phyloP scores from a whole-genome alignment of 1,140 invertebrate species.

The Rhopalosiphum maidis region DNA sequence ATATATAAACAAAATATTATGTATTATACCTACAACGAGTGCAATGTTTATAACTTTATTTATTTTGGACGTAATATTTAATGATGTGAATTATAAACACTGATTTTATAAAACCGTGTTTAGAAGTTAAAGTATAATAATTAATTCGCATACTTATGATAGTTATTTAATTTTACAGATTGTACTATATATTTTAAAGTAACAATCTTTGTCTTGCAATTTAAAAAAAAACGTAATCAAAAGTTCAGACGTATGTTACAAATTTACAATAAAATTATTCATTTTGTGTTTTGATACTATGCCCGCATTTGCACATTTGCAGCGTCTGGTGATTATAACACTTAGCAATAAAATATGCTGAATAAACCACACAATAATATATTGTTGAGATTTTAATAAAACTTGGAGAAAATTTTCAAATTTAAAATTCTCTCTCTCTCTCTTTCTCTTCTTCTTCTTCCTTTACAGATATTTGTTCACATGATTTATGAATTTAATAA shows the following conservation, averaged over 20 bases:
- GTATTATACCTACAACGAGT: background rate
- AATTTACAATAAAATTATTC: constrained; percentile 2
- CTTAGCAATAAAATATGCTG: background rate
- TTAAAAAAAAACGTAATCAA: background rate
- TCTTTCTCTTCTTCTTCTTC: background rate
- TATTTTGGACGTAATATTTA: background rate
- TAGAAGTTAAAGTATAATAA: background rate
- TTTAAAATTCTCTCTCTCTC: background rate
- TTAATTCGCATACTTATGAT: background rate
- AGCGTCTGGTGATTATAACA: background rate
- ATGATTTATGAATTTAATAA: background rate
- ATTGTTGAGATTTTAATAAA: background rate
- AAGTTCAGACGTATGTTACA: background rate
- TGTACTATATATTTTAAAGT: too few species aligned
- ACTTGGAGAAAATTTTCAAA: background rate
- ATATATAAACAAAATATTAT: background rate
- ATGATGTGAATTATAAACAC: background rate
- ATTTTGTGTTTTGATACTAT: background rate
- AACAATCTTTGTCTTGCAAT: too few species aligned
- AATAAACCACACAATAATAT: background rate
- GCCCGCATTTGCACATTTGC: background rate
- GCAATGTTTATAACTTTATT: background rate
- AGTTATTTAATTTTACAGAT: background rate
- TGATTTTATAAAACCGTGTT: background rate
- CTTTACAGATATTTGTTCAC: background rate